phyloP scores from a whole-genome alignment of 2,113 vertebrate species.

The Crotalus horridus region DNA sequence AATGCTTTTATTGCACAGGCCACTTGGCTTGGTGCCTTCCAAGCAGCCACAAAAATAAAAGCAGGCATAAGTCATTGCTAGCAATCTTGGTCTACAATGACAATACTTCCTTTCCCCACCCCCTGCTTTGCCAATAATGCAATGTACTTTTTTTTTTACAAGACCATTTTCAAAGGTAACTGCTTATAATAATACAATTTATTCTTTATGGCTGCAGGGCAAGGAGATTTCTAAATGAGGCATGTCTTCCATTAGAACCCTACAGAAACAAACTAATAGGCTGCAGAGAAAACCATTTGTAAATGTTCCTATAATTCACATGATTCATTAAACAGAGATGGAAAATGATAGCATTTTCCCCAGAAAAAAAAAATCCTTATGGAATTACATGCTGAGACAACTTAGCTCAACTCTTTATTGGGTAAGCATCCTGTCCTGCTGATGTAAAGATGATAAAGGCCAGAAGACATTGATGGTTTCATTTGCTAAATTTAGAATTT shows the following conservation, averaged over 20 bases:
- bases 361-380: conserved; percentile 80
- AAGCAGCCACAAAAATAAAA: neutral
- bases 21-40: neutral
- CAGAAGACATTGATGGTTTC: conserved; percentile 54
- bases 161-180: conserved; percentile 85
- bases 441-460: conserved; percentile 71
- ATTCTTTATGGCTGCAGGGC: conserved; percentile 86
- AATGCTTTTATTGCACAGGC: neutral
- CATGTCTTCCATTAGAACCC: conserved; percentile 97
- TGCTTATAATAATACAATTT: conserved; percentile 93
- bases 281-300: conserved; percentile 96
- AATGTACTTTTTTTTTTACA: conserved; percentile 74
- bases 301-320: conserved; percentile 98
- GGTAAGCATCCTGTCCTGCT: conserved; percentile 86
- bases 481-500: conserved; percentile 55
- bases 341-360: conserved; percentile 92
- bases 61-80: conserved; percentile 24
- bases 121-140: conserved; percentile 66
- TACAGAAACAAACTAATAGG: conserved; percentile 99
- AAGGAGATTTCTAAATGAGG: conserved; percentile 88
- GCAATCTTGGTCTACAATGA: conserved; percentile 74
- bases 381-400: conserved; percentile 85
- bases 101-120: conserved; percentile 59
- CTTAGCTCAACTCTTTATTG: conserved; percentile 88
- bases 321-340: conserved; percentile 99